These are phyloP conservation scores for Pogonus chalceus DNA, from an alignment of 1,140 invertebrate species.

Conservation along the genomic window DNA sequence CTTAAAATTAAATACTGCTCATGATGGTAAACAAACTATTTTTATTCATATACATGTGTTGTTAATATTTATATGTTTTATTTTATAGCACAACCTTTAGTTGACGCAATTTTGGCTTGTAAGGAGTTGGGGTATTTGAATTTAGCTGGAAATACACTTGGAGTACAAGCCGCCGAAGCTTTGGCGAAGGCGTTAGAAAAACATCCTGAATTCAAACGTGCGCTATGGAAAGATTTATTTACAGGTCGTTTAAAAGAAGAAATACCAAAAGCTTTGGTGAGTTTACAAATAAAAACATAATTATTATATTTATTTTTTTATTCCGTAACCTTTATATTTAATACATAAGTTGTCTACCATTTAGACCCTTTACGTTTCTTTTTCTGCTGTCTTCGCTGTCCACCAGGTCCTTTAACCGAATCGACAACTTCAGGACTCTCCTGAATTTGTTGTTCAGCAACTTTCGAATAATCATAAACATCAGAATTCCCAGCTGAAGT, in stretches of 20 bases:
- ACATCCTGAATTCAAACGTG: constrained; percentile 67
- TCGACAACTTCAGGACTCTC: too few relatives aligned
- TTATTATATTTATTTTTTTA: constrained; percentile 6
- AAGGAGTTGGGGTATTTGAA: constrained; percentile 58
- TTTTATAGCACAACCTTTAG: constrained; percentile 49
- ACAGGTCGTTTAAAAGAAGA: constrained; percentile 89
- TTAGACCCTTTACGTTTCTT: constrained; percentile 5
- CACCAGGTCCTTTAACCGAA: too few relatives aligned
- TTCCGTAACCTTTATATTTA: neutral
- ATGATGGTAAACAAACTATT: constrained; percentile 47
- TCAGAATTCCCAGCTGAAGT: constrained; percentile 64
- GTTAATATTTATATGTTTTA: constrained; percentile 13
- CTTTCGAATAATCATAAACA: too few relatives aligned
- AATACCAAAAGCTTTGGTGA: constrained; percentile 82
- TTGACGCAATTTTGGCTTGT: constrained; percentile 53
- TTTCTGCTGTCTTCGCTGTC: too few relatives aligned
- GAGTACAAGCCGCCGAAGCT: constrained; percentile 74
- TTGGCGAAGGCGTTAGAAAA: constrained; percentile 70
- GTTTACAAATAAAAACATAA: constrained; percentile 14
- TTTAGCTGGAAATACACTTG: constrained; percentile 88
- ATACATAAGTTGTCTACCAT: neutral
- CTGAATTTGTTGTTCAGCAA: too few relatives aligned
- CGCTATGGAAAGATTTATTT: constrained; percentile 94
- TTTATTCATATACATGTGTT: constrained; percentile 13
- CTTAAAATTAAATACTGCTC: constrained; percentile 53